A percentile compares a stretch with the other conserved stretches of the same genome.
These are phyloP conservation scores for Marcusenius ussheri DNA, from an alignment of 2,113 vertebrate genomes.

Conservation along the genomic window DNA sequence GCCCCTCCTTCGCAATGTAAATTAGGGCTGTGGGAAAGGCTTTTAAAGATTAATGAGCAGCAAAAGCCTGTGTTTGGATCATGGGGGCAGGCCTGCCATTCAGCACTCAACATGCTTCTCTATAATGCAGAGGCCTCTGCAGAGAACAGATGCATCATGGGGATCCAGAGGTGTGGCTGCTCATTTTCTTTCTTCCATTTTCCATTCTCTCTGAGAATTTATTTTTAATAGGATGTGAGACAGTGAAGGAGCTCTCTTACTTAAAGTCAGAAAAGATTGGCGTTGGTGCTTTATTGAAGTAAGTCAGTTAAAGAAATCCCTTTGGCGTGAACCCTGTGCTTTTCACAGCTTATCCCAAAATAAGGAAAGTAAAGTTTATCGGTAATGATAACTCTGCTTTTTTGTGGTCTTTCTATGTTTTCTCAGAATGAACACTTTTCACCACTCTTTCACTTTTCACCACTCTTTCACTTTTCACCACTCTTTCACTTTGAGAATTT, in stretches of 20 bases:
- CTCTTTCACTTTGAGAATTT: background rate
- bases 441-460: background rate
- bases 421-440: background rate
- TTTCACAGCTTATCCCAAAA: background rate
- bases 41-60: constrained; percentile 28
- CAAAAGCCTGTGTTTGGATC: constrained; percentile 11
- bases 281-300: constrained; percentile 4
- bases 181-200: background rate
- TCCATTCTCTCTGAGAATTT: constrained; percentile 12
- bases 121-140: constrained; percentile 23
- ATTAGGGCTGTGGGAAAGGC: background rate
- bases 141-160: constrained; percentile 4
- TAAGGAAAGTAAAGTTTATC: background rate
- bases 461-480: background rate
- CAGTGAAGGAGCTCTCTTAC: background rate
- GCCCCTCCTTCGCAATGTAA: background rate
- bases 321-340: background rate
- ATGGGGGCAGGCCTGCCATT: background rate
- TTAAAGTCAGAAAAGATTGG: constrained; percentile 12
- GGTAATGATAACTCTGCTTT: background rate
- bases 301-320: background rate
- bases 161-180: constrained; percentile 16
- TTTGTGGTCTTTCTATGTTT: background rate
- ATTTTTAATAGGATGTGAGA: constrained; percentile 23
- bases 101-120: background rate